Evolutionary conservation across 1,140 invertebrate species (phyloP), one percentile per base, ranked within the genome.

Genomic region (Aphidius ervi): DNA sequence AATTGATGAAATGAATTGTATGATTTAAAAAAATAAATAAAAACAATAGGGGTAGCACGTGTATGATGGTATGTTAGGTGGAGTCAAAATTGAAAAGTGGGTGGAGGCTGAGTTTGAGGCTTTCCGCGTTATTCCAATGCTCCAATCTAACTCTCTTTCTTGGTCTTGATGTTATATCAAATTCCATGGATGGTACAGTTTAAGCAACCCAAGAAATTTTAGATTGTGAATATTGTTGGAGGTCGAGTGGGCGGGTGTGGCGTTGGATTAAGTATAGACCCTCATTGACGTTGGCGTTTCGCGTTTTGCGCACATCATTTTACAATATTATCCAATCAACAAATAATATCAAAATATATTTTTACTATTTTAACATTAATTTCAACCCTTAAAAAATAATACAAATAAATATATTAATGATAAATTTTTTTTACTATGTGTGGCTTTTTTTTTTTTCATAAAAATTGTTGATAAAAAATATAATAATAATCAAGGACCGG

Each of bases 51-150:
- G 42, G 7, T 37, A 54, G 70, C 75, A 77, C 76, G 75, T 77
- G 75, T 67, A 56, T 57, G 16, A 63, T 69, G 67, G 65, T 62
- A 67, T 68, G 70, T 76, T 78, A 77, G 76, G 76, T 78, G 76
- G 76, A 77, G 75, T 77, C 74, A 70, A 69, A 67, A 71, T 65
- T 67, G 68, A 68, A 68, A 71, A 72, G 75, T 77, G 76, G 76
- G 74, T 77, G 75, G 75, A 77, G 75, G 75, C 75, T 74, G 71
- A 68, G 69, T 71, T 70, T 46, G 57, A 53, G 58, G 71, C 74
- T 70, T 74, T 75, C 70, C 70, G 67, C 58, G 58, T 40, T 62
- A 70, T 70, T 74, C 73, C 73, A 55, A 68, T 64, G 66, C 63
- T 68, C 61, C 23, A 31, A 31, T 31, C 23, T 31, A 31, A 31